These are phyloP conservation scores for Drosophila paramelanica DNA, from an alignment of 2,888 invertebrate species.

Conservation along the genomic window DNA sequence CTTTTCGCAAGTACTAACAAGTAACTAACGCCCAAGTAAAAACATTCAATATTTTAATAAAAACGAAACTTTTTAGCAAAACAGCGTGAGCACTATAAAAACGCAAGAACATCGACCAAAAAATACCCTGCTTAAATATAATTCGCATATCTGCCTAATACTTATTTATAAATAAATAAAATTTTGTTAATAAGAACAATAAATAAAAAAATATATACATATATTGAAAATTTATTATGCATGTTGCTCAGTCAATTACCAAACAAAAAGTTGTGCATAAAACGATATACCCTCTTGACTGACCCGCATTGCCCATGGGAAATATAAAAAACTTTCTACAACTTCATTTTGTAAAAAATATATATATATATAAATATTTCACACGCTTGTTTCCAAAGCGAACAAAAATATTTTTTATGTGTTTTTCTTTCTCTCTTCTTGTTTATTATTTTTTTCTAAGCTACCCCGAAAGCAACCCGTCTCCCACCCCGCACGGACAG, in stretches of 20 bases:
- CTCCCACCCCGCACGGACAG: constrained; percentile 11
- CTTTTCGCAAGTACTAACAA: constrained; percentile 24
- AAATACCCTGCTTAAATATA: background rate
- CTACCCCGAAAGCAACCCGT: constrained; percentile 21
- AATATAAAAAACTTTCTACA: background rate
- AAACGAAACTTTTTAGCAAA: constrained; percentile 32
- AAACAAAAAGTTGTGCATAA: too few species aligned
- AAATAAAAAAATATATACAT: background rate
- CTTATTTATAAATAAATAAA: background rate
- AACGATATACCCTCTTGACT: background rate
- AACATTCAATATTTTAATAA: constrained; percentile 56
- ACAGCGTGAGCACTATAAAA: constrained; percentile 18
- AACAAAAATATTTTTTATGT: constrained; percentile 28
- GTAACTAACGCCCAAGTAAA: constrained; percentile 24
- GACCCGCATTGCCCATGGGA: background rate
- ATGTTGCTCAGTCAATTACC: too few species aligned
- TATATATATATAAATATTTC: constrained; percentile 56
- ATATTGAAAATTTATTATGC: background rate
- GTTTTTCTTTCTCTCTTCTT: constrained; percentile 27
- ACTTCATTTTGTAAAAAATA: constrained; percentile 8
- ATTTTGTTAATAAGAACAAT: background rate
- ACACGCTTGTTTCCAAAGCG: constrained; percentile 54
- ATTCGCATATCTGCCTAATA: too few species aligned
- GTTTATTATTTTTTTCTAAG: constrained; percentile 24
- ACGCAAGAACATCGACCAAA: background rate